Evolutionary conservation across 2,113 vertebrate genomes (phyloP), one percentile per base, ranked within the genome.

Genomic region (Amia ocellicauda): DNA sequence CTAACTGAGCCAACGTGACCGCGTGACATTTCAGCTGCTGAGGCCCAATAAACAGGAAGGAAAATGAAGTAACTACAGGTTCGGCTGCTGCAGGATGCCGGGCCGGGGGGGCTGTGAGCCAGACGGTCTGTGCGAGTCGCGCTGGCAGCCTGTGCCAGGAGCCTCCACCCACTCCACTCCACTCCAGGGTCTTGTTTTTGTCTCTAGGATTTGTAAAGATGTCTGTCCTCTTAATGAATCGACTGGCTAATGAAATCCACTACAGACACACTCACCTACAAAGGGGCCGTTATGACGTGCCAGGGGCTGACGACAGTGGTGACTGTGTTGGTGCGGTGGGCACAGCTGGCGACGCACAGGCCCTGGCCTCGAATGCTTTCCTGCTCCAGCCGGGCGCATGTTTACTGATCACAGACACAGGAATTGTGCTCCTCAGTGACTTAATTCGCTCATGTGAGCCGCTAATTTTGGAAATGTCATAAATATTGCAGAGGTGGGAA

Each of bases 101-200:
- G n/a, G n/a, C n/a, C n/a, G n/a, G n/a, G n/a, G 36, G 19, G 22
- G 47, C 23, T 54, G 47, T 45, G 24, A 49, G 49, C 11, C 20
- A 14, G 26, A 24, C 49, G 9, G 60, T 16, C 45, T 47, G 36
- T 50, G 45, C 54, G 19, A 31, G 47, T 31, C 23, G 56, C 16
- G 31, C 24, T 60, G 40, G 65, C 41, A 67, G 45, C 64, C 36
- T 27, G 41, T 17, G 43, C 50, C 40, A 47, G 40, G 5, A 29
- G 5, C 26, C 58, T 16, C 3, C 42, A 20, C 36, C 27, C 28
- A 59, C 10, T n/a, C n/a, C n/a, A n/a, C n/a, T n/a, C n/a, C n/a
- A n/a, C n/a, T n/a, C n/a, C n/a, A n/a, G n/a, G n/a, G n/a, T n/a
- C n/a, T n/a, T n/a, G n/a, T 36, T 36, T 36, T 36, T 36, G 31